Conservation (phyloP, 2,113 vertebrate species). For the Solenodon paradoxus region DNA sequence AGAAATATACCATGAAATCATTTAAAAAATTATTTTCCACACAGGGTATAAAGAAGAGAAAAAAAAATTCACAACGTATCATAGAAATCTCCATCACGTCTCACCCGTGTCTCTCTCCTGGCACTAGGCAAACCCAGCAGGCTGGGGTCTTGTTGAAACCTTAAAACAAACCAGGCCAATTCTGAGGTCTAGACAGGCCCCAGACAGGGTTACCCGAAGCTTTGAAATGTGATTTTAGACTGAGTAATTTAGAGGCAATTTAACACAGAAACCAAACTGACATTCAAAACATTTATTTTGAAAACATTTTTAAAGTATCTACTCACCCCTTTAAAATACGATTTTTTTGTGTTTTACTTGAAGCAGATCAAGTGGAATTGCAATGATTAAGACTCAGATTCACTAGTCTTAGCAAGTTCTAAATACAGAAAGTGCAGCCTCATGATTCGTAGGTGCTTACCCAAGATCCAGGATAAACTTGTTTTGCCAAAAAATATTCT, state of each 20-base stretch:
- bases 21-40: slow-evolving; percentile 52
- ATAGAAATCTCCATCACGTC: background rate
- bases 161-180: slow-evolving; percentile 73
- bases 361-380: background rate
- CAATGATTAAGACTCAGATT: background rate
- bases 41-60: background rate
- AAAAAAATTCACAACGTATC: background rate
- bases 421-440: background rate
- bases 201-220: slow-evolving; percentile 66
- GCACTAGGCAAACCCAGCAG: slow-evolving; percentile 17
- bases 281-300: slow-evolving; percentile 65
- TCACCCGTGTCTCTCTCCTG: slow-evolving; percentile 19
- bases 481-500: background rate
- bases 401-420: background rate
- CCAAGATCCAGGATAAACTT: background rate
- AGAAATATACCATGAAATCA: slow-evolving; percentile 43
- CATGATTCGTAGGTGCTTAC: background rate
- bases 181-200: slow-evolving; percentile 69
- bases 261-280: slow-evolving; percentile 62
- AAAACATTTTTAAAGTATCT: slow-evolving; percentile 66
- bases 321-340: slow-evolving; percentile 36
- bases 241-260: slow-evolving; percentile 65
- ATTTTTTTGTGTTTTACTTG: slow-evolving; percentile 37
- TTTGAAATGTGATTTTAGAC: slow-evolving; percentile 66
- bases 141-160: slow-evolving; percentile 18